These are phyloP conservation scores for Suncus etruscus DNA, from an alignment of 2,113 vertebrate genomes.

Conservation along the genomic window DNA sequence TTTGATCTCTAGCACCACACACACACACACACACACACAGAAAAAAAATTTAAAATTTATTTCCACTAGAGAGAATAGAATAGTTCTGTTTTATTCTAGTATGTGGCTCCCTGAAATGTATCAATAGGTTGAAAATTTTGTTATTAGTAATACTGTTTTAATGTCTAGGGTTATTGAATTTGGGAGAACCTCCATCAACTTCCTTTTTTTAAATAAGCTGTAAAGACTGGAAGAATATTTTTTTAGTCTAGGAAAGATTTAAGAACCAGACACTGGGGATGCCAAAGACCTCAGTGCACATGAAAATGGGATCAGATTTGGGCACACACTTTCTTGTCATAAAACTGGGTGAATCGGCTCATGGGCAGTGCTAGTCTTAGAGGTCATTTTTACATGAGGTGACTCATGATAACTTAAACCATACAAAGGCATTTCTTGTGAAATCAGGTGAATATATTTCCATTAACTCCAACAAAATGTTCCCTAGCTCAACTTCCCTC, in stretches of 20 bases:
- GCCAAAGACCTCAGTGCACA: not conserved
- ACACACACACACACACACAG: too few species aligned
- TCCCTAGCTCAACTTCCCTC: not conserved
- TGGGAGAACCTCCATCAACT: not conserved
- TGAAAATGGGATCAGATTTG: not conserved
- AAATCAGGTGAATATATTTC: not conserved
- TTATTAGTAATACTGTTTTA: not conserved
- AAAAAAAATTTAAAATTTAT: not conserved
- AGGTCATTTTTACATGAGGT: not conserved
- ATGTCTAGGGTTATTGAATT: not conserved
- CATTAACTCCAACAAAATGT: not conserved
- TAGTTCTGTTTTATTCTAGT: not conserved
- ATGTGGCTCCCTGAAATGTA: not conserved
- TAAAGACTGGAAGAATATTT: constrained; percentile 8
- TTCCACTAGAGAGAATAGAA: not conserved
- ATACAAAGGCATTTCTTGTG: not conserved
- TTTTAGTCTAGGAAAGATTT: not conserved
- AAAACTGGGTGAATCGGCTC: not conserved
- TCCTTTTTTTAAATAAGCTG: not conserved
- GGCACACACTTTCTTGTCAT: not conserved
- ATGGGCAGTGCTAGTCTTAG: not conserved
- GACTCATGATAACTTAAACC: not conserved
- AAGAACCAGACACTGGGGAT: not conserved
- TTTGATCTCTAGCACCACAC: too few species aligned
- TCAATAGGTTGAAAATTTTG: not conserved